Evolutionary conservation across 2,113 vertebrate genomes (phyloP).

Genomic region (Rutilus rutilus): DNA sequence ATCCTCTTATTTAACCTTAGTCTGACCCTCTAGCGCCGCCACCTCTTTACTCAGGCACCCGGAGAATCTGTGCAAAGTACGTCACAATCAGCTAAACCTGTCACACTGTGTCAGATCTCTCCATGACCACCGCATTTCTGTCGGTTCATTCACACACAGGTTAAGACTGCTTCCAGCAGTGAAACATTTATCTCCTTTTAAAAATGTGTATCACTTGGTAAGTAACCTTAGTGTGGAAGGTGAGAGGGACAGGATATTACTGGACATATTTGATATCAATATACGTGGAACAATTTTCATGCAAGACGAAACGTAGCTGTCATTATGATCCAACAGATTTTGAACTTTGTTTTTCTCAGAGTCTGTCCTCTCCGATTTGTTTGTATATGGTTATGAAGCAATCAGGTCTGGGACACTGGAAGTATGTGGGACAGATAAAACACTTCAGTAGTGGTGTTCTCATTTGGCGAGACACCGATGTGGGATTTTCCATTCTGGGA

Average conservation of each 20-base stretch:
- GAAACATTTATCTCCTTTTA: background rate
- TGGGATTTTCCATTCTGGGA: slow-evolving; percentile 37
- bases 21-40: slow-evolving; percentile 24
- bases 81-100: background rate
- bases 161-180: background rate
- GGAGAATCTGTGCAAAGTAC: background rate
- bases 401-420: slow-evolving; percentile 51
- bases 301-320: background rate
- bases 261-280: background rate
- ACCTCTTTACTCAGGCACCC: slow-evolving; percentile 16
- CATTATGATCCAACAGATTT: background rate
- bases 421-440: slow-evolving; percentile 57
- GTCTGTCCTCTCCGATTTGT: background rate
- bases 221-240: slow-evolving; percentile 20
- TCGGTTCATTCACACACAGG: background rate
- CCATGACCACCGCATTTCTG: background rate
- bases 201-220: slow-evolving; percentile 2
- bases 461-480: slow-evolving; percentile 32
- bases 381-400: slow-evolving; percentile 14
- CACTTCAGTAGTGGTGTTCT: slow-evolving; percentile 50
- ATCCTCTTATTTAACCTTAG: slow-evolving; percentile 36
- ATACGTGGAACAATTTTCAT: background rate
- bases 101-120: slow-evolving; percentile 22
- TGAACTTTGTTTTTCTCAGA: background rate
- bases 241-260: background rate